Evolutionary conservation across 92 coral and sea anemone species (phyloP).

Genomic region (Anthopleura xanthogrammica): DNA sequence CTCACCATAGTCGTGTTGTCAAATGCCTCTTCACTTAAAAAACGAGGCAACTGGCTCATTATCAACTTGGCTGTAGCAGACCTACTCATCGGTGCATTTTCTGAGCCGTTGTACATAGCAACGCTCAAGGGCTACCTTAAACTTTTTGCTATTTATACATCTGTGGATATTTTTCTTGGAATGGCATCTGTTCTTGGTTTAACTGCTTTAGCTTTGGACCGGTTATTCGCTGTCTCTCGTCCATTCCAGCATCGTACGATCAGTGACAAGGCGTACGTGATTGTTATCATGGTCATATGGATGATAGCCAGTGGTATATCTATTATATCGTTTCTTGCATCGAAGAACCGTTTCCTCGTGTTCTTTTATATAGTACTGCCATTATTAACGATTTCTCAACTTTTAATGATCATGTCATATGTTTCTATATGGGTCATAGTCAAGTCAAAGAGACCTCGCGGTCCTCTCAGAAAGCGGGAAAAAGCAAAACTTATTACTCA

Average conservation of each 20-base stretch:
- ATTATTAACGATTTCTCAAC: conserved; percentile 22
- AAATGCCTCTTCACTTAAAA: conserved; percentile 20
- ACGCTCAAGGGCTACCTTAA: conserved; percentile 16
- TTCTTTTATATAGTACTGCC: conserved; percentile 33
- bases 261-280: conserved; percentile 22
- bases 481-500: not conserved
- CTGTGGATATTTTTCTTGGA: conserved; percentile 22
- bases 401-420: conserved; percentile 23
- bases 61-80: conserved; percentile 36
- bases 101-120: conserved; percentile 37
- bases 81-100: conserved; percentile 22
- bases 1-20: conserved; percentile 29
- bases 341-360: conserved; percentile 8
- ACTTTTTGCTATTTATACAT: conserved; percentile 1
- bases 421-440: conserved; percentile 28
- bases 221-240: conserved; percentile 26
- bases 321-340: not conserved
- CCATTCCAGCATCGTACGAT: conserved; percentile 27
- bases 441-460: conserved; percentile 17
- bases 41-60: conserved; percentile 36
- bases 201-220: conserved; percentile 24
- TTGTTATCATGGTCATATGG: conserved; percentile 13
- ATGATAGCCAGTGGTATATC: conserved; percentile 12
- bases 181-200: conserved; percentile 35
- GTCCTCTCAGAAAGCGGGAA: not conserved